Conservation (phyloP, 2,113 vertebrate species). For the Microcebus lehilahytsara region DNA sequence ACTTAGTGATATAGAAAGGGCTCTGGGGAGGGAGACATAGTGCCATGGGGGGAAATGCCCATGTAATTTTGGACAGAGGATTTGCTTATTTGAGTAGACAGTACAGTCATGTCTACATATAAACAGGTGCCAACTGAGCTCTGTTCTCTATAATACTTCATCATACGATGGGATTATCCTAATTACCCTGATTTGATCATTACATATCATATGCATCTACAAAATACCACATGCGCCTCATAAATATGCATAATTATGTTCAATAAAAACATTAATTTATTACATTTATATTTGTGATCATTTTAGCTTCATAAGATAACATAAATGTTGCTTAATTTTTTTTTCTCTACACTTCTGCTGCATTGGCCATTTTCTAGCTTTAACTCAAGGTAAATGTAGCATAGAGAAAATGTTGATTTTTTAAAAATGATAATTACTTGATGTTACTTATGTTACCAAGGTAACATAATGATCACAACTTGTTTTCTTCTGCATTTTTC, state of each 20-base stretch:
- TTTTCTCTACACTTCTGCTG: background rate
- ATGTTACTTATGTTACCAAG: background rate
- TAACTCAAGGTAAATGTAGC: background rate
- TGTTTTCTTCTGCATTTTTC: background rate
- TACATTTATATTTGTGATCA: background rate
- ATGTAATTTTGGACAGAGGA: no score
- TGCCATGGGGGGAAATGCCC: no score
- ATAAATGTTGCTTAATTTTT: background rate
- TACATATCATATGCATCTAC: no score
- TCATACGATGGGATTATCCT: background rate
- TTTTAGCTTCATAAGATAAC: background rate
- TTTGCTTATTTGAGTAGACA: background rate
- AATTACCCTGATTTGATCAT: no score
- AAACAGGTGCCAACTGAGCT: background rate
- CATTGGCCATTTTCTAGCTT: background rate
- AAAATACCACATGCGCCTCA: no score
- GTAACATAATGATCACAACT: background rate
- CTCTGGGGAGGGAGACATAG: no score
- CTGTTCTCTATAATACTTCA: background rate
- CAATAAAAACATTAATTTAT: background rate
- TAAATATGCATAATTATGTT: no score
- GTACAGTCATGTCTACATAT: background rate
- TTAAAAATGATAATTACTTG: background rate
- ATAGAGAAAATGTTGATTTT: background rate
- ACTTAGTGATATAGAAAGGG: background rate